Base-by-base conservation (phyloP, 2,888 invertebrate genomes). In the Orchesellides sinensis region DNA sequence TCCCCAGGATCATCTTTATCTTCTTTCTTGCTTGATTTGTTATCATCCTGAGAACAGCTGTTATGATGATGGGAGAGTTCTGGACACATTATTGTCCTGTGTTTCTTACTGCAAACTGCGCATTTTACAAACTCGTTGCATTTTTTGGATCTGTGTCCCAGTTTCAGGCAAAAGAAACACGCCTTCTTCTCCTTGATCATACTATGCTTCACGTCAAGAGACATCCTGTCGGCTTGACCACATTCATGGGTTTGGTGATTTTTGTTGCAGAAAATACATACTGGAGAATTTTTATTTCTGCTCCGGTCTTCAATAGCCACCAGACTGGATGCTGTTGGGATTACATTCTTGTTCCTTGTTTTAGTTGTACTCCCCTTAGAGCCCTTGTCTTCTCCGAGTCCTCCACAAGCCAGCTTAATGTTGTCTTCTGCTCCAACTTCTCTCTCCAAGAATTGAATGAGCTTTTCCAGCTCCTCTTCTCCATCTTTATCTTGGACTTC, bases 381-480 rank as follows among this genome's bases (percentile, higher is more conserved):
- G 14, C 14, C 27, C n/a, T 14, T 10, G 23, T 12, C 5, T 19
- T 12, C 17, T 54, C 54, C 23, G 12, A 35, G 35, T 35, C 35
- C 35, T 8, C 35, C 12, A 35, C 12, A 35, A 17, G 75, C 83
- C 21, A 80, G 17, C 6, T 14, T 21, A 6, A 84, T 66, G 19
- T 69, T 0, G 4, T 65, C 72, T 12, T 70, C 72, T 1, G 72
- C 47, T 35, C 56, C 66, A 1, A 81, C 84, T 47, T 84, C 84
- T 0, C 12, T 6, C 3, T 69, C 21, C n/a, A 81, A 54, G 29
- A 81, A 84, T 1, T 49, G 63, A 77, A 81, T 65, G 0, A 84
- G 47, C 0, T 21, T 35, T 0, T 59, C 27, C 3, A 84, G 59
- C n/a, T n/a, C n/a, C n/a, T n/a, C n/a, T n/a, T n/a, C n/a, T n/a